A percentile compares a stretch with the other conserved stretches of the same genome.
phyloP scores from a whole-genome alignment of 2,888 invertebrate species.

The Chrysolina americana region DNA sequence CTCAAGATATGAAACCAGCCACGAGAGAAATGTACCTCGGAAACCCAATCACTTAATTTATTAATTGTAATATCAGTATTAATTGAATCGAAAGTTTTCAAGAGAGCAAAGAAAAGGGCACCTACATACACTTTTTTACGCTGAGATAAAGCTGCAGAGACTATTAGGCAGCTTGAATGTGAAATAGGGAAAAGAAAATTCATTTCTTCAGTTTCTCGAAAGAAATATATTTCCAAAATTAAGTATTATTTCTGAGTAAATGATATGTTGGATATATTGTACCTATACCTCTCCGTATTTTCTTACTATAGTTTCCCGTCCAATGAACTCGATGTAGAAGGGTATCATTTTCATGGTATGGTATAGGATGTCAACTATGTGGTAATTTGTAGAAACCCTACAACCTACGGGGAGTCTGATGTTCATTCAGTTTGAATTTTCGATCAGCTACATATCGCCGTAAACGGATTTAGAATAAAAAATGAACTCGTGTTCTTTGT shows the following conservation, averaged over 20 bases:
- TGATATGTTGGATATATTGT: not conserved
- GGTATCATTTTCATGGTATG: not conserved
- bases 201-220: no score
- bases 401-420: not conserved
- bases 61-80: no score
- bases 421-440: conserved; percentile 1
- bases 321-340: not conserved
- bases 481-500: not conserved
- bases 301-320: not conserved
- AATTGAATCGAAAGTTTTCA: no score
- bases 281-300: not conserved
- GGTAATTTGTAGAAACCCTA: conserved; percentile 23
- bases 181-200: no score
- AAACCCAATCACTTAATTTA: no score
- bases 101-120: no score
- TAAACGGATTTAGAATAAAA: not conserved
- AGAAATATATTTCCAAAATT: no score
- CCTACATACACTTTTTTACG: no score
- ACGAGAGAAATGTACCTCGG: no score
- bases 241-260: not conserved
- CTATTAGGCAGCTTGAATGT: no score
- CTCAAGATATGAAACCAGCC: no score
- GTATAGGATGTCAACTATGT: conserved; percentile 21
- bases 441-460: not conserved
- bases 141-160: no score